Evolutionary conservation across 2,888 invertebrate genomes (phyloP).

Genomic region (Hedychridium roseum): DNA sequence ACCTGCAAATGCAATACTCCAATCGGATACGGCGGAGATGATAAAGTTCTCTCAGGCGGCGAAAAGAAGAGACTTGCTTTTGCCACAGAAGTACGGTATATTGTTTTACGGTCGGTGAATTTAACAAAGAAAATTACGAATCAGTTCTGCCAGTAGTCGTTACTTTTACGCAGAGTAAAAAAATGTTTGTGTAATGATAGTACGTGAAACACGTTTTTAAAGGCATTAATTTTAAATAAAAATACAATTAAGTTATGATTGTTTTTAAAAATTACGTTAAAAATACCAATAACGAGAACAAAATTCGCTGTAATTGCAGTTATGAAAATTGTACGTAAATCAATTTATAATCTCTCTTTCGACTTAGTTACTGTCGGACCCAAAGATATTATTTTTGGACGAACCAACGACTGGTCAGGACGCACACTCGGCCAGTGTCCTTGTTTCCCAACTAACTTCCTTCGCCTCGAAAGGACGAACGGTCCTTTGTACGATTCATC

Average conservation of each 20-base stretch:
- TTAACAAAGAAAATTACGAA: too few species aligned
- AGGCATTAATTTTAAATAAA: too few species aligned
- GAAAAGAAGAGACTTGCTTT: slow-evolving; percentile 93
- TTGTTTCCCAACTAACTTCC: slow-evolving; percentile 75
- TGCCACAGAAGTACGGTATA: slow-evolving; percentile 81
- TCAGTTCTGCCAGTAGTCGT: too few species aligned
- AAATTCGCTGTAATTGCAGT: background rate
- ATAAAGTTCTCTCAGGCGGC: slow-evolving; percentile 90
- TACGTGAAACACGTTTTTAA: too few species aligned
- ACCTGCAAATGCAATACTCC: slow-evolving; percentile 75
- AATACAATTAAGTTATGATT: too few species aligned
- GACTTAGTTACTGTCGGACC: slow-evolving; percentile 90
- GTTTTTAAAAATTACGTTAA: too few species aligned
- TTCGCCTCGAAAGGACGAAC: slow-evolving; percentile 83
- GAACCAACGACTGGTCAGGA: slow-evolving; percentile 96
- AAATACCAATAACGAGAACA: too few species aligned
- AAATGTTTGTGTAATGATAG: too few species aligned
- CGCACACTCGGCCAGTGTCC: slow-evolving; percentile 88
- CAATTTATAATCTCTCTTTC: slow-evolving; percentile 29
- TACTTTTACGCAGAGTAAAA: too few species aligned
- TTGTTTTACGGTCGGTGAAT: background rate
- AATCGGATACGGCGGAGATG: slow-evolving; percentile 79
- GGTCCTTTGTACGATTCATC: slow-evolving; percentile 92
- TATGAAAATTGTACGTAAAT: too few species aligned
- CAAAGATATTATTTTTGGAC: slow-evolving; percentile 91